These are phyloP conservation scores for Cyclargus thomasi DNA, from an alignment of 1,140 invertebrate species.

Conservation along the genomic window DNA sequence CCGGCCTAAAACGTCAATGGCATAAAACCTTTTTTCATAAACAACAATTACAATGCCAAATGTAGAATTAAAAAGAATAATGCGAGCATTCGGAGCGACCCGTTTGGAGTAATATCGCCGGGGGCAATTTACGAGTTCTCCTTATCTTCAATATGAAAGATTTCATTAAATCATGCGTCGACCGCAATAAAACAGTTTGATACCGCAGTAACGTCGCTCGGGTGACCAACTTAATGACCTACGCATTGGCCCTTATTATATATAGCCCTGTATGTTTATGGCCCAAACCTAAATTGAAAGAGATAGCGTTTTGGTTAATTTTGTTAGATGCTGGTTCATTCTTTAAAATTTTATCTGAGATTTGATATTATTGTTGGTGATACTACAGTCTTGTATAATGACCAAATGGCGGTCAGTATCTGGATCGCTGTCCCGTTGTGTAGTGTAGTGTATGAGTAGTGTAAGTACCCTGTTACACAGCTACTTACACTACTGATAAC, in stretches of 20 bases:
- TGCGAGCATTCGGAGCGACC: conserved; percentile 49
- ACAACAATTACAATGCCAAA: not conserved
- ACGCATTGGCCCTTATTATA: conserved; percentile 40
- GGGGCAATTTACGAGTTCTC: conserved; percentile 54
- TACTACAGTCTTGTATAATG: no score
- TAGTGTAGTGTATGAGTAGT: no score
- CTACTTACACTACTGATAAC: no score
- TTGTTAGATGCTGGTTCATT: no score
- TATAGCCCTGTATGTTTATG: not conserved
- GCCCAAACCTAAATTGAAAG: not conserved
- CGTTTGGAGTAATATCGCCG: conserved; percentile 46
- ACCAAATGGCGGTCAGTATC: no score
- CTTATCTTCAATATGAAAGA: conserved; percentile 70
- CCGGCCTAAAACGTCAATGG: no score
- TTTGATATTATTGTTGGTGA: no score
- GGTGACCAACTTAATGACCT: conserved; percentile 63
- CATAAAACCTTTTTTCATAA: no score
- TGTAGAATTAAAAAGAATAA: conserved; percentile 21
- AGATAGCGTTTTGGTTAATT: not conserved
- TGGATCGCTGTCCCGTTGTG: no score
- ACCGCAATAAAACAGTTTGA: conserved; percentile 71
- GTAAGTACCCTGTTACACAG: no score
- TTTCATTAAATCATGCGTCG: conserved; percentile 70
- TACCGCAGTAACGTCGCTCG: conserved; percentile 58
- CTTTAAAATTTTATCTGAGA: no score